Conservation (phyloP, 2,888 invertebrate genomes). For the Tineola bisselliella region DNA sequence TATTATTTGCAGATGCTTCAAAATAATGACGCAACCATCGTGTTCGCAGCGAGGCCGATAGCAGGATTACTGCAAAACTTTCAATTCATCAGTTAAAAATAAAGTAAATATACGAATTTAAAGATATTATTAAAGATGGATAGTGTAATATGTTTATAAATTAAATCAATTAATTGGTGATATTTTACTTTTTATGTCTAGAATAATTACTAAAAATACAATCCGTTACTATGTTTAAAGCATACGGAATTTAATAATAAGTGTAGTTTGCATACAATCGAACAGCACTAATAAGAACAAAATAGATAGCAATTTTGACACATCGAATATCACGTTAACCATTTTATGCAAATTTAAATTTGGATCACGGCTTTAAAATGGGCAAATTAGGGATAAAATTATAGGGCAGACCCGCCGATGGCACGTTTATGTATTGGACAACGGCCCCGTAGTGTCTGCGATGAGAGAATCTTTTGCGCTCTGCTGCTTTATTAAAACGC, state of each 20-base stretch:
- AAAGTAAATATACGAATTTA: too few relatives aligned
- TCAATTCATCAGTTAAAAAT: too few relatives aligned
- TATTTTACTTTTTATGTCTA: too few relatives aligned
- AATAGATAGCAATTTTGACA: slow-evolving; percentile 49
- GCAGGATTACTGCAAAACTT: too few relatives aligned
- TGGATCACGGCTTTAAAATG: slow-evolving; percentile 50
- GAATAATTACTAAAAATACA: too few relatives aligned
- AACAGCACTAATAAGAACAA: background rate
- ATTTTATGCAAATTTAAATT: slow-evolving; percentile 62
- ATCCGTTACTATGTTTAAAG: background rate
- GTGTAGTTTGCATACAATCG: background rate
- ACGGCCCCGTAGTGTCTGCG: slow-evolving; percentile 26
- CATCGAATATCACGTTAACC: slow-evolving; percentile 50
- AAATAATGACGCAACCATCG: too few relatives aligned
- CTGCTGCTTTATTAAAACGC: slow-evolving; percentile 5
- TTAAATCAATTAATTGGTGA: too few relatives aligned
- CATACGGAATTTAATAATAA: background rate
- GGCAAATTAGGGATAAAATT: slow-evolving; percentile 55
- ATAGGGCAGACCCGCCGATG: slow-evolving; percentile 49
- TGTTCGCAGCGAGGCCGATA: too few relatives aligned
- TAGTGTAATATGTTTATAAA: too few relatives aligned
- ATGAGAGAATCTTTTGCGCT: slow-evolving; percentile 11
- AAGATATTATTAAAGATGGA: too few relatives aligned
- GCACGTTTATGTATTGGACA: slow-evolving; percentile 32
- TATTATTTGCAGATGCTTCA: too few relatives aligned